Evolutionary conservation across 2,113 vertebrate genomes (phyloP).

Genomic region (Corythaeola cristata): DNA sequence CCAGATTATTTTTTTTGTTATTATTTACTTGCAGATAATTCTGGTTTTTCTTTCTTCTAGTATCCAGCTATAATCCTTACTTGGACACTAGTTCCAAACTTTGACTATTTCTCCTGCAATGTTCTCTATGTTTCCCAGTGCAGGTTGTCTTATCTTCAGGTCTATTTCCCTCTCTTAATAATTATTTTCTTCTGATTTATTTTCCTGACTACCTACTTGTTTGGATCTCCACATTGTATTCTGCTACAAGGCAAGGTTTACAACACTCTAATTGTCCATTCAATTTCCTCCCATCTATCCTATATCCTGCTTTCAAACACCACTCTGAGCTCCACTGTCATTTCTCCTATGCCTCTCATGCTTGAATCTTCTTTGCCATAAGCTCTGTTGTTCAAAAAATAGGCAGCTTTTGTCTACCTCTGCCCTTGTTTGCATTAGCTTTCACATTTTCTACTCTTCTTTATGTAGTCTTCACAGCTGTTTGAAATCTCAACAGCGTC

Average conservation of each 20-base stretch:
- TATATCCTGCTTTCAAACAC: not conserved
- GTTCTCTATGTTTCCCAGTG: not conserved
- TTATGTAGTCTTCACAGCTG: not conserved
- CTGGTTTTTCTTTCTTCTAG: not conserved
- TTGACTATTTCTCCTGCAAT: accelerated
- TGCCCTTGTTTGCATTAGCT: not conserved
- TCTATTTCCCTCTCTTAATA: not conserved
- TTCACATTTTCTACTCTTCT: not conserved
- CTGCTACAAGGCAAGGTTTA: not conserved
- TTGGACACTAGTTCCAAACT: not conserved
- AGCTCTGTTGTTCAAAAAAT: not conserved
- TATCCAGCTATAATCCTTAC: not conserved
- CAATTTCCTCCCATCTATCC: not conserved
- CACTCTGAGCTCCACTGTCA: not conserved
- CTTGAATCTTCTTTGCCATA: not conserved
- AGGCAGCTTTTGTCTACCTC: not conserved
- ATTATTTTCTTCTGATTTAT: not conserved
- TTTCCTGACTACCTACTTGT: not conserved
- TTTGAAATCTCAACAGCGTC: not conserved
- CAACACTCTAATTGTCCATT: not conserved
- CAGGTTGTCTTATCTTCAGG: not conserved
- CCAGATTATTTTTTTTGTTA: not conserved
- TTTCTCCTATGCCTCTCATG: not conserved
- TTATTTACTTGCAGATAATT: not conserved
- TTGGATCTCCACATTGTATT: not conserved